Base-by-base conservation (phyloP, 2,113 vertebrate genomes). In the Sapajus apella region DNA sequence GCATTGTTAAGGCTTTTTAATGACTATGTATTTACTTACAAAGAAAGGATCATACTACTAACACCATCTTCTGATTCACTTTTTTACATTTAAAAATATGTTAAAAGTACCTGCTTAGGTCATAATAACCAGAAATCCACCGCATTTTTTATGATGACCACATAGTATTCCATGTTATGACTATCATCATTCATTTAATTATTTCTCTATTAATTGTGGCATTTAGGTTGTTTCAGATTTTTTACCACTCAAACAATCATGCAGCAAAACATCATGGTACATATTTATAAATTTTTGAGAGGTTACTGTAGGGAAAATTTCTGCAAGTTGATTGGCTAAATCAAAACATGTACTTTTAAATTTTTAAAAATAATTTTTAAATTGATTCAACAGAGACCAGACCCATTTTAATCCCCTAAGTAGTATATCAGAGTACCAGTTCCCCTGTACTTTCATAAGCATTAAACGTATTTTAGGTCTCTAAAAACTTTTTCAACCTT, bases 291-390 rank as follows among this genome's bases (percentile, higher is more conserved):
- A 72, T 77, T 87, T 72, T 1, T 95, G 16, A 79, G 30, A 58
- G 1, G 43, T 43, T 91, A 83, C 43, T 75, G 0, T 79, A 96
- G 18, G 21, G 66, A 45, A 73, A 75, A 92, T 85, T 68, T 8
- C 52, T 82, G 72, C 13, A 91, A 76, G 18, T 66, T 89, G 11
- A 83, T 83, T 96, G 50, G 25, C 27, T 89, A 18, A 93, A 90
- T 85, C 43, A 84, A 97, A 95, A 27, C 40, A 43, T 45, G 5
- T 21, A 80, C 1, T 68, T 76, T 87, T 83, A 95, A 50, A 93
- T 91, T 91, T 94, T 91, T 97, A 2, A 82, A 95, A 92, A 73
- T 92, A 77, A 81, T 90, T 92, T 96, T 45, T 13, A 96, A 97
- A 88, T 72, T 88, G 43, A 40, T 4, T 77, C 25, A 40, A 93